Percentiles rank a stretch among this genome's conserved stretches.
Conservation (phyloP, 1,140 invertebrate genomes). For the Helicorthomorpha holstii region DNA sequence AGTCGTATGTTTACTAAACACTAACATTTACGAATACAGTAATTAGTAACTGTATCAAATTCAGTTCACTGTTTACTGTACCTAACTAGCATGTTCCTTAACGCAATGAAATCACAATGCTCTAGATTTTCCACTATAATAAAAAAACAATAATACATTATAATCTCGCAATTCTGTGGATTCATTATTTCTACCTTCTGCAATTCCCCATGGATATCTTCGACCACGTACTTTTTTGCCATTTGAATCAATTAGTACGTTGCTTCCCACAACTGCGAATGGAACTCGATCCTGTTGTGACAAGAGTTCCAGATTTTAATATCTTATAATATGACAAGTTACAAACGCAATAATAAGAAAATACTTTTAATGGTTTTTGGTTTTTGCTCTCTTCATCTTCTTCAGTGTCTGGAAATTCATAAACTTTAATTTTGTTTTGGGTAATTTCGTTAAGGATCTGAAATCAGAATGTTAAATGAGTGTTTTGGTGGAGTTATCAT, state of each 20-base stretch:
- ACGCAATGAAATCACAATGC: slow-evolving; percentile 95
- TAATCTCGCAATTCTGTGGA: neutral
- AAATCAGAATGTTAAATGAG: neutral
- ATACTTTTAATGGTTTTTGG: slow-evolving; percentile 45
- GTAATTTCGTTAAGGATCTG: slow-evolving; percentile 92
- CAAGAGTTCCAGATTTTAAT: no score
- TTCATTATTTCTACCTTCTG: no score
- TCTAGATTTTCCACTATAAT: slow-evolving; percentile 87
- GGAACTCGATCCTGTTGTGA: slow-evolving; percentile 64
- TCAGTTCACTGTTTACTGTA: neutral
- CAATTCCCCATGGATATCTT: slow-evolving; percentile 95
- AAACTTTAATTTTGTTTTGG: slow-evolving; percentile 96
- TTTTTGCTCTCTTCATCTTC: slow-evolving; percentile 54
- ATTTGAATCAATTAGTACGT: slow-evolving; percentile 77
- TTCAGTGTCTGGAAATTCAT: slow-evolving; percentile 79
- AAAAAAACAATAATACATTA: slow-evolving; percentile 9
- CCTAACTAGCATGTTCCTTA: slow-evolving; percentile 82
- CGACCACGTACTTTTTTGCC: slow-evolving; percentile 73
- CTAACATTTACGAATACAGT: no score
- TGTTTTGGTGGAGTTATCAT: neutral
- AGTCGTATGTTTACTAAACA: no score
- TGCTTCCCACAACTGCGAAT: slow-evolving; percentile 98
- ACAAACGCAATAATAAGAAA: no score
- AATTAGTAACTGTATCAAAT: no score
- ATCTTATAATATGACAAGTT: no score